Conservation (phyloP, 2,113 vertebrate genomes). For the Thunnus maccoyii region DNA sequence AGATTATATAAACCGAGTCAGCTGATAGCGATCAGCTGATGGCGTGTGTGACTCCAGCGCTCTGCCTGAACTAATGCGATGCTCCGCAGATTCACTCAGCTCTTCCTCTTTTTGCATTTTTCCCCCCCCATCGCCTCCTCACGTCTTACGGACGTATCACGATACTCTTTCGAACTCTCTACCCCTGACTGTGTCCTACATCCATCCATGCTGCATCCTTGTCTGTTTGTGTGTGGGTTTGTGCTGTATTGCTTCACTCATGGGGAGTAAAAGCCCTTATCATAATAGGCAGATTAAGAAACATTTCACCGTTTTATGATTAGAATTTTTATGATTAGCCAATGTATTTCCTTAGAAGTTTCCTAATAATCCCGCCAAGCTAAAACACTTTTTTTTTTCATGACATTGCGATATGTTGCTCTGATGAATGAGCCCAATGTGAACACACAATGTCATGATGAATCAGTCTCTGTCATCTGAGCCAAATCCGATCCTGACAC, state of each 20-base stretch:
- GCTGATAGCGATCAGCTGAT: constrained; percentile 68
- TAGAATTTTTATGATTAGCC: no score
- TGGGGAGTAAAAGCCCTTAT: background rate
- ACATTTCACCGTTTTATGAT: no score
- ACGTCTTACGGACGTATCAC: background rate
- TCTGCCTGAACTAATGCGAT: constrained; percentile 37
- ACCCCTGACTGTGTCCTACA: background rate
- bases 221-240: background rate
- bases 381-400: no score
- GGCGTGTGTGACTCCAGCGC: constrained; percentile 34
- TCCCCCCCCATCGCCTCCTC: background rate
- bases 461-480: no score
- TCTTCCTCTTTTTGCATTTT: background rate
- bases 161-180: background rate
- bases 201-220: background rate
- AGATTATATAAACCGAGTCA: constrained; percentile 60
- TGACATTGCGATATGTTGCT: no score
- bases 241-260: background rate
- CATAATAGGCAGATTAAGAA: background rate
- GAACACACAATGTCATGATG: no score
- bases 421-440: no score
- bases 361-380: no score
- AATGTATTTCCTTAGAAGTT: no score
- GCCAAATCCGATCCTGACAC: no score
- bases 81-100: constrained; percentile 24